Percentiles rank a stretch among this genome's conserved stretches.
These are phyloP conservation scores for Hyperoplus immaculatus DNA, from an alignment of 2,797 vertebrate genomes.

Conservation along the genomic window DNA sequence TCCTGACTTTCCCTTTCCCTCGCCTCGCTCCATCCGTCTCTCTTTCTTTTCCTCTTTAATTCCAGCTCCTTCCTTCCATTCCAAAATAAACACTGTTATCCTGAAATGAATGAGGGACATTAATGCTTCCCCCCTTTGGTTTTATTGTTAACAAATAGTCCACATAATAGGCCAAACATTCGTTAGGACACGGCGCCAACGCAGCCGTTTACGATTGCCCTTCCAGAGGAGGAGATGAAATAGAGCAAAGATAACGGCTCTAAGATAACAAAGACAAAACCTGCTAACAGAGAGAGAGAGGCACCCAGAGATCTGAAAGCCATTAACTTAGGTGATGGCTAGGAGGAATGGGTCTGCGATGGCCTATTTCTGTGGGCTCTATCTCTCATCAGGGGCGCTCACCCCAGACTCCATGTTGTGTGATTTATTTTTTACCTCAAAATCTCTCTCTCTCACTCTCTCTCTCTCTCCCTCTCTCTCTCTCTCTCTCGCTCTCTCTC, in stretches of 20 bases:
- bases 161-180: slow-evolving; percentile 32
- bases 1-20: slow-evolving; percentile 31
- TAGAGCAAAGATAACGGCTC: slow-evolving; percentile 62
- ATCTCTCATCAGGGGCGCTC: slow-evolving; percentile 78
- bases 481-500: slow-evolving; percentile 32
- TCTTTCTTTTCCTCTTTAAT: slow-evolving; percentile 24
- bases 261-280: slow-evolving; percentile 71
- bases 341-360: slow-evolving; percentile 74
- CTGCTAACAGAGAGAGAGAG: slow-evolving; percentile 64
- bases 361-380: slow-evolving; percentile 84
- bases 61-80: slow-evolving; percentile 17
- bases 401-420: slow-evolving; percentile 70
- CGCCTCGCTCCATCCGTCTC: slow-evolving; percentile 14
- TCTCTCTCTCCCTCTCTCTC: slow-evolving; percentile 40
- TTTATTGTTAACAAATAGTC: slow-evolving; percentile 50
- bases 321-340: slow-evolving; percentile 73
- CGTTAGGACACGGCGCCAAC: slow-evolving; percentile 36
- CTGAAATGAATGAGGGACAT: slow-evolving; percentile 14
- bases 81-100: slow-evolving; percentile 18
- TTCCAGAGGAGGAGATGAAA: slow-evolving; percentile 54
- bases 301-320: slow-evolving; percentile 76
- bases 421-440: slow-evolving; percentile 82
- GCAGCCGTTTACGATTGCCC: slow-evolving; percentile 37
- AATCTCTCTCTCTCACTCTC: slow-evolving; percentile 24
- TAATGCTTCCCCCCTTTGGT: slow-evolving; percentile 7